Evolutionary conservation across 2,888 invertebrate genomes (phyloP), one percentile per base, ranked within the genome.

Genomic region (Eupelmus urozonus): DNA sequence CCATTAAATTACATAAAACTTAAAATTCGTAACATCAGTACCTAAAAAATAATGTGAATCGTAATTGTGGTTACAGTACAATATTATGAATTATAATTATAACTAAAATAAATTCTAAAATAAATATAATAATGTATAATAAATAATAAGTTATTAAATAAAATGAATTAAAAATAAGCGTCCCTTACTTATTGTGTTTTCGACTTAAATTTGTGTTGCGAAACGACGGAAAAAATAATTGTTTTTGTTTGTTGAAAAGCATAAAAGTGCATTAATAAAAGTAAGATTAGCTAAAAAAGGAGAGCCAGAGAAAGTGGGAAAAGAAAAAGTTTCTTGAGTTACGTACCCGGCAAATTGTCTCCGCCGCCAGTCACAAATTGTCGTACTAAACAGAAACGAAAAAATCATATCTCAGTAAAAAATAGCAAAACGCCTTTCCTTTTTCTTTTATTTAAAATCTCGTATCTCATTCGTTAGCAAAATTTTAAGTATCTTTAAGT

Each of bases 291-390:
- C 69, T 65, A 65, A 76, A n/a, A n/a, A 66, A 60, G 73, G 79
- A 76, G 65, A 66, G 57, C 60, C 65, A 72, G 67, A 76, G 55
- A 75, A 79, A 76, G 73, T 71, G 73, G 73, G 69, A 73, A 80
- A 80, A 73, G 71, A 76, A 80, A 78, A 78, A 78, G 69, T 78
- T 78, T 80, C 13, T 85, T 88, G 88, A 88, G 86, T 90, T 90
- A 91, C 91, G 90, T 91, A 91, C 91, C 91, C 90, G 90, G 90
- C 88, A 90, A 90, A 90, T 90, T 90, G 90, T 90, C 90, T 90
- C 91, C 91, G 89, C 90, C 90, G 88, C 90, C 88, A 89, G 90
- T 89, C 90, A 89, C 88, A 90, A 89, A 90, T 87, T 89, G 90
- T 90, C 90, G 90, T 89, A 90, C 90, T 90, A 90, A 90, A 90